These are phyloP conservation scores for Tinamus major DNA, from an alignment of 2,797 vertebrate genomes.

Conservation along the genomic window DNA sequence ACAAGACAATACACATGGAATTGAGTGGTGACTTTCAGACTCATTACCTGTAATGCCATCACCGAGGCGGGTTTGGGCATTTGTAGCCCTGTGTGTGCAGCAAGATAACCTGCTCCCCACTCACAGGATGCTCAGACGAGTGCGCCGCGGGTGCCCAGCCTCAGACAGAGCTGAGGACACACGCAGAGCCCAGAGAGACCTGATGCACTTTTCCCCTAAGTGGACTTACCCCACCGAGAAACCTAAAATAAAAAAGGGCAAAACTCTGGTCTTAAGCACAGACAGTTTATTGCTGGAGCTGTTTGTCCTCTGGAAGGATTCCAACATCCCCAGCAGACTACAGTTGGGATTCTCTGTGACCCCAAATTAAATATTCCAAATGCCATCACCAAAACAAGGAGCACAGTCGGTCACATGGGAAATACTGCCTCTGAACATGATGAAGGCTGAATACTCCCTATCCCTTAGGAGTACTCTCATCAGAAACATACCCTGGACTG, in stretches of 20 bases:
- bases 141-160: not conserved
- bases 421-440: not conserved
- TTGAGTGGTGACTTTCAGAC: not conserved
- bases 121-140: not conserved
- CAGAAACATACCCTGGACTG: not conserved
- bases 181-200: not conserved
- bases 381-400: slow-evolving; percentile 17
- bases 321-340: not conserved
- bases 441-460: not conserved
- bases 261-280: not conserved
- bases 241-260: not conserved
- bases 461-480: not conserved
- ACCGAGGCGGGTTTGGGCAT: not conserved
- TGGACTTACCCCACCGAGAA: not conserved
- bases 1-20: not conserved
- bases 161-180: not conserved
- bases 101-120: not conserved
- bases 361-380: slow-evolving; percentile 20
- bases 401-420: not conserved
- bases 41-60: not conserved
- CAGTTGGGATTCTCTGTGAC: accelerated
- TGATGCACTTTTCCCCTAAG: not conserved
- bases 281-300: accelerated
- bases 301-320: not conserved
- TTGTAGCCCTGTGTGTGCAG: not conserved